These are phyloP conservation scores for Micrastur ruficollis DNA, from an alignment of 2,797 vertebrate species.

Conservation along the genomic window DNA sequence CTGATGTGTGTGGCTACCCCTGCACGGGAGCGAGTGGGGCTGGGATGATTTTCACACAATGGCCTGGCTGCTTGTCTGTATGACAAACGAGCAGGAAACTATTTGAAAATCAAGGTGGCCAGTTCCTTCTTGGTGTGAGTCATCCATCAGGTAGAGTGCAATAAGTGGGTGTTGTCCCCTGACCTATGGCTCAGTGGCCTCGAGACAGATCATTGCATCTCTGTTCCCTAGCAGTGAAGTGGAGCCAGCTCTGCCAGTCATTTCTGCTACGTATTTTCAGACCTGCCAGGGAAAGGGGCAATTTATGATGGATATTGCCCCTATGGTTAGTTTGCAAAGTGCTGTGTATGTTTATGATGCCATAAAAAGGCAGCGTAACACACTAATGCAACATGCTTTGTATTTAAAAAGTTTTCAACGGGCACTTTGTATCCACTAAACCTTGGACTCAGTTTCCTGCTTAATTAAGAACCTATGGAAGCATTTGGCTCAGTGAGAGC, in stretches of 20 bases:
- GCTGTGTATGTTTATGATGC: background rate
- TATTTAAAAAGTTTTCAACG: background rate
- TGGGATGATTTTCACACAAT: background rate
- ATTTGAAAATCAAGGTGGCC: background rate
- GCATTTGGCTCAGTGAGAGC: rapidly evolving
- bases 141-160: rapidly evolving
- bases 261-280: background rate
- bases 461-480: rapidly evolving
- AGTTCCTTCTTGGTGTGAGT: background rate
- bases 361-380: background rate
- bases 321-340: background rate
- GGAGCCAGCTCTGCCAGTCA: rapidly evolving
- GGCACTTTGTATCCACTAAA: background rate
- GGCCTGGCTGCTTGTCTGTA: background rate
- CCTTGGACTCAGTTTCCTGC: background rate
- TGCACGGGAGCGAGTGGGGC: too few relatives aligned
- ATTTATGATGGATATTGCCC: background rate
- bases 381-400: background rate
- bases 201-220: background rate
- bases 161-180: background rate
- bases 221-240: background rate
- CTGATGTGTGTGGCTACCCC: rapidly evolving
- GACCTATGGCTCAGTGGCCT: background rate
- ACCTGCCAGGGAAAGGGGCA: background rate
- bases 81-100: background rate